Evolutionary conservation across 2,888 invertebrate species (phyloP).

Genomic region (Hanleya hanleyi): DNA sequence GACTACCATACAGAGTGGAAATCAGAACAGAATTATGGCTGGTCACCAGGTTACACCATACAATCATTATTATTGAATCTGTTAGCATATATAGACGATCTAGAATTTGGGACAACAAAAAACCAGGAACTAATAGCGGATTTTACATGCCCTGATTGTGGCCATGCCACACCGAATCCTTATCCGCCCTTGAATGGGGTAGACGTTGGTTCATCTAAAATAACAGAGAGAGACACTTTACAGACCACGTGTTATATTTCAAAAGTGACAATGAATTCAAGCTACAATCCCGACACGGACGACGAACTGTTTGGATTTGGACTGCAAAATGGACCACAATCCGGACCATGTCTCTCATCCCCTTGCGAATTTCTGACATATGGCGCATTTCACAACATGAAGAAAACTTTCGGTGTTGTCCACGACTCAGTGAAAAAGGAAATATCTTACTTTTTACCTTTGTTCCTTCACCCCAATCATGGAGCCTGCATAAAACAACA

Average conservation of each 20-base stretch:
- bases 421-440: not conserved
- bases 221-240: too few species aligned
- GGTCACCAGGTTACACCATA: not conserved
- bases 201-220: too few species aligned
- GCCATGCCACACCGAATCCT: not conserved
- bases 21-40: not conserved
- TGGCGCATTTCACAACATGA: not conserved
- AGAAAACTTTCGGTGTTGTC: not conserved
- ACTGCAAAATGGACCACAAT: not conserved
- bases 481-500: not conserved
- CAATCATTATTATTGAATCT: not conserved
- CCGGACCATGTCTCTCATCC: not conserved
- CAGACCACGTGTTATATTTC: not conserved
- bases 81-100: not conserved
- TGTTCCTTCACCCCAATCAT: not conserved
- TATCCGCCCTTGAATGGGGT: not conserved
- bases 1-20: not conserved
- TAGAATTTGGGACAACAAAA: not conserved
- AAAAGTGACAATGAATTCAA: not conserved
- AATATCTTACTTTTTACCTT: not conserved
- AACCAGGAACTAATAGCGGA: not conserved
- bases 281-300: not conserved
- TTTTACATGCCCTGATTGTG: not conserved
- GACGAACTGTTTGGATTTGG: not conserved
- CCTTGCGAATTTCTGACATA: not conserved